Base-by-base conservation (phyloP, 2,113 vertebrate genomes). In the Clarias magur region DNA sequence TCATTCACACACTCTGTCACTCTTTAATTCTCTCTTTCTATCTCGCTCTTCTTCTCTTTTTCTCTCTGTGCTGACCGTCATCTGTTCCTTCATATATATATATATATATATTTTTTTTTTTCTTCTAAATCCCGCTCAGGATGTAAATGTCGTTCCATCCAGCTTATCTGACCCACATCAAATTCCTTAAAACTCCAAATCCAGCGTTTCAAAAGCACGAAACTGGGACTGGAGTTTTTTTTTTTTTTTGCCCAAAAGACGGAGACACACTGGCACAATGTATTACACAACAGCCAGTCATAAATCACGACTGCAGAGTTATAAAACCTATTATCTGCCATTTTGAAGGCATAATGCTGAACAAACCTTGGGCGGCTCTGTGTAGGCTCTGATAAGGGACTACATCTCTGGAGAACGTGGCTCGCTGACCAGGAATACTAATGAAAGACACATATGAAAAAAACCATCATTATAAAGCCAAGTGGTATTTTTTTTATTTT, bases 341-440 rank as follows among this genome's bases (percentile, higher is more conserved):
- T 90, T 90, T 85, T 88, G 78, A 85, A 82, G 82, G 85, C 85
- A 90, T 87, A 88, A 88, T 87, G 89, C 87, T 84, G 87, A 88
- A 87, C 89, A 90, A 88, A 90, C 85, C 85, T 62, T 76, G 54
- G 54, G 87, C 63, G 62, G 65, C 82, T 82, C 38, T 65, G 87
- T 88, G 87, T 78, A 85, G 79, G 72, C 70, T 76, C 87, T 86
- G 89, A 90, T 90, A 90, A 90, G 85, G 85, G 82, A 84, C 57
- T 80, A 86, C 76, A 82, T 88, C 84, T 75, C 67, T 62, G 57
- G 42, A 42, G 9, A 86, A 79, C 63, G 13, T 53, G 79, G 42
- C 80, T 54, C 59, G 57, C 82, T 48, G 79, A 48, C 87, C 85
- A 72, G 83, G 87, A 80, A 90, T 90, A 85, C 87, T 90, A 90